Evolutionary conservation across 2,113 vertebrate species (phyloP).

Genomic region (Arizona elegans): DNA sequence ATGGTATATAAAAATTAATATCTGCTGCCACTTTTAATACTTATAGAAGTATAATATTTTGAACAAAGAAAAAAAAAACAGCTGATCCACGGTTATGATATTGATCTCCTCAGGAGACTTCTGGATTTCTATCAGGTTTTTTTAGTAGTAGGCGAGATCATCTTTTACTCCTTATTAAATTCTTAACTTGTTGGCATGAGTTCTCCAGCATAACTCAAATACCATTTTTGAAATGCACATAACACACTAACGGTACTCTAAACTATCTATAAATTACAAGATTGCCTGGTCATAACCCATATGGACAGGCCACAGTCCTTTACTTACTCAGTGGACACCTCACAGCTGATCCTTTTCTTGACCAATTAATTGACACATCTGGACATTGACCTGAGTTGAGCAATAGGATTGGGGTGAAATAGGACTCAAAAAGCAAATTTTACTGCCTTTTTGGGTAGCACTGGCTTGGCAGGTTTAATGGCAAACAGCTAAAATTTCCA

Average conservation of each 20-base stretch:
- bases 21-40: background rate
- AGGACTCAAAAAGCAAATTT: background rate
- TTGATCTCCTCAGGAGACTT: background rate
- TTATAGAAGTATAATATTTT: background rate
- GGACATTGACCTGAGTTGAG: background rate
- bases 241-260: no score
- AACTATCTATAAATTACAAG: no score
- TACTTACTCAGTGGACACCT: background rate
- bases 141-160: background rate
- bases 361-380: background rate
- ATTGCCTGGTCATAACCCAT: background rate
- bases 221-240: background rate
- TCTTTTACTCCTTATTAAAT: background rate
- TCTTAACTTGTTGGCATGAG: background rate
- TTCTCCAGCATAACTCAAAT: background rate
- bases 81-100: background rate
- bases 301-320: background rate
- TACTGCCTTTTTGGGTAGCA: background rate
- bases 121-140: background rate
- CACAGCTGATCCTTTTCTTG: no score
- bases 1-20: background rate
- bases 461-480: background rate
- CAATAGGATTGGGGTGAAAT: background rate
- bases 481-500: background rate
- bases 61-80: background rate